Base-by-base conservation (phyloP, 2,797 vertebrate genomes). In the Ataeniobius toweri region DNA sequence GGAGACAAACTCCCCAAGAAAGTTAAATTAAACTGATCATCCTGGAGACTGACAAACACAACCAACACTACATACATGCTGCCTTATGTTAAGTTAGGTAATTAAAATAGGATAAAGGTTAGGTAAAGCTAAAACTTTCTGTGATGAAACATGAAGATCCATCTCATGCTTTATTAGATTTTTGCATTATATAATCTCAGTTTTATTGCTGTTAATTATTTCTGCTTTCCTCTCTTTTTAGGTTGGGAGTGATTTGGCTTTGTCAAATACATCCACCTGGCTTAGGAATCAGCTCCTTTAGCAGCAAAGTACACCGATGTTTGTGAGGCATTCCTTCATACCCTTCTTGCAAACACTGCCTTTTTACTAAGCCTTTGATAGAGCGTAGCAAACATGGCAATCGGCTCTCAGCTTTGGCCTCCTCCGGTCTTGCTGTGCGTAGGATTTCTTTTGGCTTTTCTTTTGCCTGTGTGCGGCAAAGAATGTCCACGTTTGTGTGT, bases 401-500 rank as follows among this genome's bases (percentile, higher is more conserved):
- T 89, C 76, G 77, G 80, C 83, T 82, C 75, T 83, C 55, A 75
- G 77, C 73, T 78, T 67, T 77, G 89, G 89, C 84, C 83, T 67
- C 76, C 79, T 75, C 76, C 89, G n/a, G 80, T 89, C 79, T 94
- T 88, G 76, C 26, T 97, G 90, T 89, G 93, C 83, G 79, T 95
- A 73, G 95, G 94, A 83, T 77, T 96, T 78, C 74, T 96, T 72
- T 73, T 94, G 86, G 88, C 84, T 79, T 93, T 93, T 48, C 84
- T 94, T 73, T 84, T 91, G 1, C 90, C 94, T 71, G 92, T 92
- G 79, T 90, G 90, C 5, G 92, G 90, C 59, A 96, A 92, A 18
- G 98, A 98, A 88, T 99, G 98, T 83, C 98, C 98, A 5, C 97
- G 96, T 88, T 95, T 99, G 59, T 99, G 98, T 14, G 98, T 99